Evolutionary conservation across 2,113 vertebrate genomes (phyloP).

Genomic region (Macrotus californicus): DNA sequence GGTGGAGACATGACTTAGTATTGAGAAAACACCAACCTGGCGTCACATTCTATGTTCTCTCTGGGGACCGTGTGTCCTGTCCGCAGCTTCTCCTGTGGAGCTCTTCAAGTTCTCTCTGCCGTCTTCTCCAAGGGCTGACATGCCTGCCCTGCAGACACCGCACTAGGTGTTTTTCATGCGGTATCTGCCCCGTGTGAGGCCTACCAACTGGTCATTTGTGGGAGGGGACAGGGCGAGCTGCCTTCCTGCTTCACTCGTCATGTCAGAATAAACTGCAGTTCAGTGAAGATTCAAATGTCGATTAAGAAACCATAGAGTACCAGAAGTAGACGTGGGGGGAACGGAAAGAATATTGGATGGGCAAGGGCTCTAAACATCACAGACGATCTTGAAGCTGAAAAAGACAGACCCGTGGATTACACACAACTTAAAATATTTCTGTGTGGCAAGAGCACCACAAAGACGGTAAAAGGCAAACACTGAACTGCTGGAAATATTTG

Average conservation of each 20-base stretch:
- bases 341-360: background rate
- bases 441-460: background rate
- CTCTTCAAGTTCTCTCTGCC: background rate
- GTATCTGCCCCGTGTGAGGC: background rate
- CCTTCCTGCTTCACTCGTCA: background rate
- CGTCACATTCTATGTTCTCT: background rate
- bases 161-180: background rate
- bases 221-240: background rate
- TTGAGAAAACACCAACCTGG: background rate
- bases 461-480: background rate
- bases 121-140: background rate
- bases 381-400: background rate
- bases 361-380: background rate
- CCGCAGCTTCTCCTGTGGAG: background rate
- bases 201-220: background rate
- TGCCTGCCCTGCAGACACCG: background rate
- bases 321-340: background rate
- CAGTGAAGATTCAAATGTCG: background rate
- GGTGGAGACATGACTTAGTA: background rate
- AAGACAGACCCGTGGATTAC: background rate
- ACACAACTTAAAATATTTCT: background rate
- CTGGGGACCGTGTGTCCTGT: rapidly evolving
- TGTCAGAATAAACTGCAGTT: background rate
- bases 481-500: background rate
- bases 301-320: background rate